Conservation (phyloP, 2,888 invertebrate species). For the Harpalus rufipes region DNA sequence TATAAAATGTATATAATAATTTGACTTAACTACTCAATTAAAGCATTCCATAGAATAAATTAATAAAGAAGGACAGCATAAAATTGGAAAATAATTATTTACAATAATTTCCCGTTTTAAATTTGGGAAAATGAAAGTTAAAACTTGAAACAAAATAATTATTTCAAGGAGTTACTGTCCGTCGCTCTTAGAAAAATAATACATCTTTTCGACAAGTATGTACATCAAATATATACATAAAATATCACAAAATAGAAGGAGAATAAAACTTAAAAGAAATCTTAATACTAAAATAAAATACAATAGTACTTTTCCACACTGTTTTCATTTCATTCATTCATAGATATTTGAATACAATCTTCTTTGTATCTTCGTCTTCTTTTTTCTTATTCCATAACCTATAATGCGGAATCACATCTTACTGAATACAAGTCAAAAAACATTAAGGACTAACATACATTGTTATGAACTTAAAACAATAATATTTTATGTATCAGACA, state of each 20-base stretch:
- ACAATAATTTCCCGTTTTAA: conserved; percentile 8
- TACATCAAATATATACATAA: conserved; percentile 52
- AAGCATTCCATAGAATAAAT: conserved; percentile 1
- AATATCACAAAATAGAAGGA: conserved; percentile 56
- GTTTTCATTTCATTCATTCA: conserved; percentile 63
- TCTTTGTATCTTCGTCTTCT: conserved; percentile 71
- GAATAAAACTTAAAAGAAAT: conserved; percentile 55
- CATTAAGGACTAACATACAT: conserved; percentile 26
- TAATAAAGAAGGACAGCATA: not conserved
- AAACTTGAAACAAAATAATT: conserved; percentile 31
- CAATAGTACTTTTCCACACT: conserved; percentile 58
- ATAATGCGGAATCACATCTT: conserved; percentile 57
- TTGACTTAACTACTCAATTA: conserved; percentile 4
- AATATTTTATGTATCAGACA: conserved; percentile 23
- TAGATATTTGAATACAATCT: conserved; percentile 72
- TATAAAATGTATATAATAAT: conserved; percentile 25
- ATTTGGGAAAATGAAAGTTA: conserved; percentile 8
- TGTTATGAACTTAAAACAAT: conserved; percentile 18
- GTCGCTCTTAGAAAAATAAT: conserved; percentile 36
- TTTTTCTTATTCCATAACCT: conserved; percentile 68
- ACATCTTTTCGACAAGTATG: conserved; percentile 33
- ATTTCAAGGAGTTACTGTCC: conserved; percentile 19
- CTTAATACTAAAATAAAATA: conserved; percentile 67
- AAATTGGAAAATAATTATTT: conserved; percentile 4
- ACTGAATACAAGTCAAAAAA: conserved; percentile 52